Base-by-base conservation (phyloP, 2,113 vertebrate species). In the Datnioides undecimradiatus region DNA sequence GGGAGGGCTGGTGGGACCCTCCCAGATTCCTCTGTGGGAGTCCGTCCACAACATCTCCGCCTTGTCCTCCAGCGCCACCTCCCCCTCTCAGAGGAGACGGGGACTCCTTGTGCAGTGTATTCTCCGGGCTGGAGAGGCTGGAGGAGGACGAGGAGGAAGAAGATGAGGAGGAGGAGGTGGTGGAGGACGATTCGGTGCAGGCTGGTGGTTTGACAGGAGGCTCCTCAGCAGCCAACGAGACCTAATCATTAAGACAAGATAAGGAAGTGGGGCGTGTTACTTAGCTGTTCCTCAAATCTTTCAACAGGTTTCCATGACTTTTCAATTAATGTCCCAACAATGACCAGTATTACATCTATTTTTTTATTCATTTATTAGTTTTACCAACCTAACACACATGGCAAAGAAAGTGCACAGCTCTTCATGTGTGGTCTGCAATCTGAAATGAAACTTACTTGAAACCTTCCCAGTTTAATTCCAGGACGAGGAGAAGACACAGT, bases 111-210 rank as follows among this genome's bases (percentile, higher is more conserved):
- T 97, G 96, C 89, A 99, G 89, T 0, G 97, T 99, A 87, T 95
- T 97, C 86, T 99, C 98, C 0, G 98, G 98, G 89, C 98, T 99
- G 59, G 97, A 98, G 79, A 96, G 96, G 58, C 92, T 94, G 3
- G 97, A 95, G 41, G 96, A 96, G 0, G 96, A 97, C 0, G 97
- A 98, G 36, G 96, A 95, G 17, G 92, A 93, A 8, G 95, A 95
- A 43, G 95, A 93, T 0, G 91, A 90, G 8, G 93, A 88, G 16
- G 92, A 90, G 27, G 93, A 90, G 48, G 93, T 86, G 72, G 93
- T 90, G 74, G 94, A 93, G 59, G 94, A 94, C 29, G 91, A 92
- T 36, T 96, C 92, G 78, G 93, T 88, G 90, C 85, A 95, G 76
- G 83, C 83, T 66, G 88, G 93, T 52, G 3, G 70, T 90, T 6